Evolutionary conservation across 2,113 vertebrate genomes (phyloP), one percentile per base, ranked within the genome.

Genomic region (Catharus minimus): DNA sequence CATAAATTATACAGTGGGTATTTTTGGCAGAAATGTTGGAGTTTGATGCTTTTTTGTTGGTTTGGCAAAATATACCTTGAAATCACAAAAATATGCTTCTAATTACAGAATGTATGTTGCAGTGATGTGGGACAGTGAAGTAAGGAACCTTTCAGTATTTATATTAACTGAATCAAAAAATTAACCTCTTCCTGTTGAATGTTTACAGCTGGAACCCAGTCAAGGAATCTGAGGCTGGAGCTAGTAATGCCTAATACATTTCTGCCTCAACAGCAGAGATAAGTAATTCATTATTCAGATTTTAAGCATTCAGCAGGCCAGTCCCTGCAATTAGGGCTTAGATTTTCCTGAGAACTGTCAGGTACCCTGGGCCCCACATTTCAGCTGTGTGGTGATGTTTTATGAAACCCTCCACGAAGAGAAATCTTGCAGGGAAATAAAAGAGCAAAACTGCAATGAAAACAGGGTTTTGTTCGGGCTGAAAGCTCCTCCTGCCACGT

Each of bases 71-170:
- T 95, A 94, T 96, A 96, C 91, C 96, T 95, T 92, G 52, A 92
- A 96, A 97, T 98, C 95, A 95, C 52, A 88, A 93, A 98, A 98
- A 97, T 97, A 97, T 98, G 97, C 96, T 98, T 98, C 97, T 98
- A 97, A 98, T 98, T 98, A 98, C 96, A 97, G 97, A 74, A 93
- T 94, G 96, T 94, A 96, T 92, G 92, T 90, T 96, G 94, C 88
- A 95, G 95, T 90, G 85, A 90, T 94, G 93, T 95, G 95, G 90
- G 90, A 90, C 95, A 92, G 91, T 47, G 80, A 86, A 96, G 94
- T 86, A 90, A 96, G 93, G 93, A 95, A 93, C 90, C 87, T 94
- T 96, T 89, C 87, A 92, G 93, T 90, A 89, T 92, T 96, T 96
- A 92, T 93, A 92, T 94, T 93, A 95, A 92, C 93, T 16, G 65